Base-by-base conservation (phyloP, 2,888 invertebrate genomes). In the Sminthurides aquaticus region DNA sequence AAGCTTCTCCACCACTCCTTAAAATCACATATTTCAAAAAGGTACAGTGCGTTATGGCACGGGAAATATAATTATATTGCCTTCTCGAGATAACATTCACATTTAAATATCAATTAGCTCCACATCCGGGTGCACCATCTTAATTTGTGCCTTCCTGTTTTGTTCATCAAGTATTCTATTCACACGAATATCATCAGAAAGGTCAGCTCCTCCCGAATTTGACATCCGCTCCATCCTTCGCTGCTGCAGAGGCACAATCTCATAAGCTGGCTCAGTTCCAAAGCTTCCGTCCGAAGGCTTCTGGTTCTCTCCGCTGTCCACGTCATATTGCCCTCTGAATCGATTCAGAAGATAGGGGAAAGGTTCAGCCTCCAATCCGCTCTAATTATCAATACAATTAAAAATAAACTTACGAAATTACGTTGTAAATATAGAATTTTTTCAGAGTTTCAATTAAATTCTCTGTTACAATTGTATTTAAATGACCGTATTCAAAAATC, bases 161-260 rank as follows among this genome's bases (percentile, higher is more conserved):
- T 66, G 63, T 29, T 64, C 69, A 27, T 65, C 62, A 55, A 70
- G 65, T 5, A 71, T 56, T 54, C 65, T 70, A 62, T 72, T 72
- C 24, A 72, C 69, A 49, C 67, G 57, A 49, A 71, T 55, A 55
- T 72, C 72, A 62, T 66, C 68, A 1, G 70, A 67, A 11, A 72
- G 66, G 57, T 69, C 70, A 52, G 58, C 54, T 62, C 49, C 25
- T 62, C 49, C 25, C 29, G 22, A 48, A 20, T 48, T 58, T 57
- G 18, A 29, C 49, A 28, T 43, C 22, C 56, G 49, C 58, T 65
- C 34, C n/a, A 54, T n/a, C 52, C 59, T 55, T 60, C 58, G 43
- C 8, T 56, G 56, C 27, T 60, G 55, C 2, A 67, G 27, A 49
- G 71, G 71, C 22, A 71, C 64, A 64, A 71, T 64, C 54, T 66